These are phyloP conservation scores for Dufourea novaeangliae DNA, from an alignment of 1,140 invertebrate genomes.

Conservation along the genomic window DNA sequence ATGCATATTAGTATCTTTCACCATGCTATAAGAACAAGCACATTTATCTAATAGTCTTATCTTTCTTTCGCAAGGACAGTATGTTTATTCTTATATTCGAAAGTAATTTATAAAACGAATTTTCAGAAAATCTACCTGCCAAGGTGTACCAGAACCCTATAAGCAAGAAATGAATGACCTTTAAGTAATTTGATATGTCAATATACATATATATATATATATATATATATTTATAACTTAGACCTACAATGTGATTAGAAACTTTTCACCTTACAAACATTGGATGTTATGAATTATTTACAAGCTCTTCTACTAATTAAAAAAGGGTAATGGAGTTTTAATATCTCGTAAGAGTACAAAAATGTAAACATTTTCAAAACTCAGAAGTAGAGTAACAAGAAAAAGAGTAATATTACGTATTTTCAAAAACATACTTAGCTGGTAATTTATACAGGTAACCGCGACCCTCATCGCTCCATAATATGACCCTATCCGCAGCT, in stretches of 20 bases:
- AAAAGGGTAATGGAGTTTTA: slow-evolving; percentile 3
- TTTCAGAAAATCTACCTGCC: slow-evolving; percentile 70
- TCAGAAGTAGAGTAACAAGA: background rate
- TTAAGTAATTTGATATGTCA: slow-evolving; percentile 58
- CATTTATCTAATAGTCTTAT: slow-evolving; percentile 12
- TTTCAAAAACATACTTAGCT: slow-evolving; percentile 89
- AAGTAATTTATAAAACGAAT: slow-evolving; percentile 39
- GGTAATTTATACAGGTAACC: slow-evolving; percentile 97
- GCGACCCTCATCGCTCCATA: slow-evolving; percentile 97
- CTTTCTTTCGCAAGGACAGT: slow-evolving; percentile 14
- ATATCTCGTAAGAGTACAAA: slow-evolving; percentile 12
- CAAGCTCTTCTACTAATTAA: slow-evolving; percentile 23
- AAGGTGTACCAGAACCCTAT: slow-evolving; percentile 73
- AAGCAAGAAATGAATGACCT: slow-evolving; percentile 71
- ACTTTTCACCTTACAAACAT: slow-evolving; percentile 31
- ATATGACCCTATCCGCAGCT: slow-evolving; percentile 92
- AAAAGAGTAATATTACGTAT: background rate
- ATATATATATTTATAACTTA: slow-evolving; percentile 49
- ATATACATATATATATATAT: too few species aligned
- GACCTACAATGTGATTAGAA: slow-evolving; percentile 35
- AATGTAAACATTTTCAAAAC: slow-evolving; percentile 8
- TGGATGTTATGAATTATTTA: slow-evolving; percentile 3
- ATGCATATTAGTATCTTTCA: slow-evolving; percentile 37
- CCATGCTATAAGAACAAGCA: slow-evolving; percentile 45
- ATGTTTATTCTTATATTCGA: slow-evolving; percentile 41